Evolutionary conservation across 2,888 invertebrate genomes (phyloP).

Genomic region (Octonoba sinensis): DNA sequence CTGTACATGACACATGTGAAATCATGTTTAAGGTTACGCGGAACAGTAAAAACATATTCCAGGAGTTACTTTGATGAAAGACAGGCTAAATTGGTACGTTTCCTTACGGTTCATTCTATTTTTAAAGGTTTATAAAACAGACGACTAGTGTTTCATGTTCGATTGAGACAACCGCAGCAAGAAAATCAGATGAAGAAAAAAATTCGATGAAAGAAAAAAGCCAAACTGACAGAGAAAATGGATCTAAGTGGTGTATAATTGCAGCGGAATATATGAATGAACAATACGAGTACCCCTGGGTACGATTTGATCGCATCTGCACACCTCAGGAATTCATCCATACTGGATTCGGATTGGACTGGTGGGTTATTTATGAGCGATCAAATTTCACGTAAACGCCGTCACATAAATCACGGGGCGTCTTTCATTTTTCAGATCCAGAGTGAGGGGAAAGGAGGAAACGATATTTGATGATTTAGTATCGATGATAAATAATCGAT

Average conservation of each 20-base stretch:
- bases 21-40: too few species aligned
- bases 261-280: conserved; percentile 28
- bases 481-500: conserved; percentile 59
- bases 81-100: too few species aligned
- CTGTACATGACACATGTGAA: too few species aligned
- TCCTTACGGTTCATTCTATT: too few species aligned
- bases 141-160: too few species aligned
- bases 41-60: too few species aligned
- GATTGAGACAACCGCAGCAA: too few species aligned
- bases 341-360: not conserved
- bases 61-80: too few species aligned
- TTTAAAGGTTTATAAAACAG: too few species aligned
- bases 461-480: conserved; percentile 49
- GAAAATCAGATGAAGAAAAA: not conserved
- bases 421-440: conserved; percentile 45
- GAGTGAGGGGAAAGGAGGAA: conserved; percentile 18
- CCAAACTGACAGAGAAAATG: not conserved
- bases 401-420: conserved; percentile 46
- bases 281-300: not conserved
- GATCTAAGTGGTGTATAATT: conserved; percentile 28
- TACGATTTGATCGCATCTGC: conserved; percentile 11
- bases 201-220: not conserved
- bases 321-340: conserved; percentile 3
- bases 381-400: conserved; percentile 58
- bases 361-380: conserved; percentile 53